These are phyloP conservation scores for Siniperca obscura DNA, from an alignment of 2,797 vertebrate species.

Conservation along the genomic window DNA sequence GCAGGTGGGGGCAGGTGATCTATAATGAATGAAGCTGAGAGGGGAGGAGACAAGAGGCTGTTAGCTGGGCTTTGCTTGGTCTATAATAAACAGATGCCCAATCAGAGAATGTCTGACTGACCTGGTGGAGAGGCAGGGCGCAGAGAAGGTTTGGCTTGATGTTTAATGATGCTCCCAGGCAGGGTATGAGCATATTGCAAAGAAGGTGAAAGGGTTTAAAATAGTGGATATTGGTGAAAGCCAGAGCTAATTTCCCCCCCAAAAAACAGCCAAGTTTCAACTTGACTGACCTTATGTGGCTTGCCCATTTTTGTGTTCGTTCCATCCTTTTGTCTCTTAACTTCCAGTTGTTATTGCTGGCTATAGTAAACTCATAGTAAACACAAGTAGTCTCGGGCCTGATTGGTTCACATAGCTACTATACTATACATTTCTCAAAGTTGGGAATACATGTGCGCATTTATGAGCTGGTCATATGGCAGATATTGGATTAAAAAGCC, in stretches of 20 bases:
- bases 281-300: too few species aligned
- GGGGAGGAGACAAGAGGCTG: conserved; percentile 49
- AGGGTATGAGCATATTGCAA: conserved; percentile 18
- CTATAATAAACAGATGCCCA: conserved; percentile 62
- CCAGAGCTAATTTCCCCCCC: neutral
- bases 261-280: neutral
- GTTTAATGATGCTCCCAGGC: conserved; percentile 54
- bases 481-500: neutral
- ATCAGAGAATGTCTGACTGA: conserved; percentile 41
- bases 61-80: conserved; percentile 49
- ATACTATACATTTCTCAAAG: neutral
- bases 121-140: conserved; percentile 33
- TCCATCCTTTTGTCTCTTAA: neutral
- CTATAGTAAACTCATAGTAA: neutral
- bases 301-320: neutral
- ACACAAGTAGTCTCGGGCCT: neutral
- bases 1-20: conserved; percentile 81
- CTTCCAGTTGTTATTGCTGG: neutral
- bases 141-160: conserved; percentile 34
- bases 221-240: neutral
- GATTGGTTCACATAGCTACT: neutral
- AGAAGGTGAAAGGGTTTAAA: conserved; percentile 21
- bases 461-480: too few species aligned
- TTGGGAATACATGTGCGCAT: neutral
- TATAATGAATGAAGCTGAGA: conserved; percentile 81